These are phyloP conservation scores for Adelosebastes latens DNA, from an alignment of 2,797 vertebrate genomes.

Conservation along the genomic window DNA sequence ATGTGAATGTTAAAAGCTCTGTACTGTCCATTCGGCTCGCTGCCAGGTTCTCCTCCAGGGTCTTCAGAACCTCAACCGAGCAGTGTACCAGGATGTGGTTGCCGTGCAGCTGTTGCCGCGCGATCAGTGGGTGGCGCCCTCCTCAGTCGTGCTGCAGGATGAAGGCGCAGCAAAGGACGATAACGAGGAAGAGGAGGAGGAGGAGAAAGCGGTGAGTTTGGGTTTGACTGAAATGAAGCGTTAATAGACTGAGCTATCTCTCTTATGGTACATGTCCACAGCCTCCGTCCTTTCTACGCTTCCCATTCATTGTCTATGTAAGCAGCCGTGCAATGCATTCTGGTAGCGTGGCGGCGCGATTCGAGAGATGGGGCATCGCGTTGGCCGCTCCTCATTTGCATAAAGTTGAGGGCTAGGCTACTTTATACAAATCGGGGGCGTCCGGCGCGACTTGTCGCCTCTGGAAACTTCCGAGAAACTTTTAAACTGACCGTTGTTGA, in stretches of 20 bases:
- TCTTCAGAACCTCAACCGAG: slow-evolving; percentile 92
- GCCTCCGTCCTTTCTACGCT: too few relatives aligned
- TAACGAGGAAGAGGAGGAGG: slow-evolving; percentile 80
- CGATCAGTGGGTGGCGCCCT: slow-evolving; percentile 90
- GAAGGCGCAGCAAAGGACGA: slow-evolving; percentile 89
- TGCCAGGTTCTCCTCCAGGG: slow-evolving; percentile 93
- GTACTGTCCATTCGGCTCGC: background rate
- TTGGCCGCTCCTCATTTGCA: too few relatives aligned
- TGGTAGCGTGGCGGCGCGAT: too few relatives aligned
- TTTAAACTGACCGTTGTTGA: too few relatives aligned
- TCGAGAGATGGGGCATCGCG: too few relatives aligned
- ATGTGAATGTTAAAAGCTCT: background rate
- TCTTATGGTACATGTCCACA: too few relatives aligned
- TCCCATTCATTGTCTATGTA: too few relatives aligned
- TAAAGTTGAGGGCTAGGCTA: too few relatives aligned
- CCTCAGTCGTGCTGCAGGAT: slow-evolving; percentile 93
- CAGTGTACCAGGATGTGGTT: slow-evolving; percentile 94
- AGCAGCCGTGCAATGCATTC: too few relatives aligned
- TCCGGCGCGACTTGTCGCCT: too few relatives aligned
- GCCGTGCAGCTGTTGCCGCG: slow-evolving; percentile 90
- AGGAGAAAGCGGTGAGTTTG: slow-evolving; percentile 83
- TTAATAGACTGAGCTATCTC: background rate
- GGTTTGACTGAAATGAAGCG: background rate
- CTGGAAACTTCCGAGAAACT: too few relatives aligned
- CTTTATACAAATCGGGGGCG: too few relatives aligned